A percentile compares a stretch with the other conserved stretches of the same genome.
Evolutionary conservation across 2,113 vertebrate species (phyloP).

Genomic region (Catharus minimus): DNA sequence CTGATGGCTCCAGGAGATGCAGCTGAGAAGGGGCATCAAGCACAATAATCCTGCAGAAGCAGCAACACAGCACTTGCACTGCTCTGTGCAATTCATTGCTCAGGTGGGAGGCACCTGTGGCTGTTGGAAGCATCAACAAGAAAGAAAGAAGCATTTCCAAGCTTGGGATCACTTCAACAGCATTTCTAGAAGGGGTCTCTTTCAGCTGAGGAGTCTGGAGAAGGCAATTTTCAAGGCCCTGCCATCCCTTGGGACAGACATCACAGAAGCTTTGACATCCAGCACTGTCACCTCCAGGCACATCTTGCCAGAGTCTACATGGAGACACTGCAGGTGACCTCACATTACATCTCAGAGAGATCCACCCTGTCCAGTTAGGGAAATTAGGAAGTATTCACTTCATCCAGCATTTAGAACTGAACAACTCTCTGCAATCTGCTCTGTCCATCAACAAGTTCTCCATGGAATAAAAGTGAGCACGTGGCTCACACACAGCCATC

Average conservation of each 20-base stretch:
- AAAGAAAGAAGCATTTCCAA: not conserved
- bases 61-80: not conserved
- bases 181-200: not conserved
- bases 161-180: not conserved
- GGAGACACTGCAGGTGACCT: not conserved
- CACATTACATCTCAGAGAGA: not conserved
- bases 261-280: not conserved
- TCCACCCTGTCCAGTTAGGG: not conserved
- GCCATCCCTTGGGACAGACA: not conserved
- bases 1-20: not conserved
- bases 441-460: not conserved
- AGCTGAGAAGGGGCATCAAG: not conserved
- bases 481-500: not conserved
- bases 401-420: not conserved
- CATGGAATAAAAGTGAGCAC: not conserved
- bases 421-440: not conserved
- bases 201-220: not conserved
- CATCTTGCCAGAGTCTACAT: not conserved
- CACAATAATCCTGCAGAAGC: not conserved
- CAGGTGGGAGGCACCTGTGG: rapidly evolving
- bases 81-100: not conserved
- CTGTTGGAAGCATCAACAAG: not conserved
- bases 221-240: not conserved
- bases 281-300: not conserved
- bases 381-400: not conserved